phyloP scores from a whole-genome alignment of 2,888 invertebrate species.

The Leuctra nigra region DNA sequence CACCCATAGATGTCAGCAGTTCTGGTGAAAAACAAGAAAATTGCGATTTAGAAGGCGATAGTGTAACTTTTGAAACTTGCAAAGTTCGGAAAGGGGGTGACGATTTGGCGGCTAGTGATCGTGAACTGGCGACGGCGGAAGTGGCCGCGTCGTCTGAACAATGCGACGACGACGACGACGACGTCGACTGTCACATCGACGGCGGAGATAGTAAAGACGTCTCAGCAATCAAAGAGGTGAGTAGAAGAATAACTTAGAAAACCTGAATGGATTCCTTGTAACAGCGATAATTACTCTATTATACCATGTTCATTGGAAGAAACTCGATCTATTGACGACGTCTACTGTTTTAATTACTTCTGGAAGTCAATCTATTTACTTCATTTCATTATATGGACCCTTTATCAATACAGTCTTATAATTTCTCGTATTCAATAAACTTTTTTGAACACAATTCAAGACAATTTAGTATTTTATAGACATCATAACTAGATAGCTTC shows the following conservation, averaged over 20 bases:
- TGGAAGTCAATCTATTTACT: not conserved
- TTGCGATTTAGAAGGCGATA: not conserved
- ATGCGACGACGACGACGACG: too few species aligned
- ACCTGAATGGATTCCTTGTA: conserved; percentile 9
- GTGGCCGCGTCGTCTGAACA: not conserved
- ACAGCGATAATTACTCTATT: conserved; percentile 5
- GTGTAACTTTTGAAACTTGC: conserved; percentile 12
- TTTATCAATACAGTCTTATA: not conserved
- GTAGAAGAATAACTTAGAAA: conserved; percentile 3
- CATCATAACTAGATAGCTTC: conserved; percentile 1
- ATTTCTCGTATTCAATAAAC: not conserved
- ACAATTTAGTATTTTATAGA: not conserved
- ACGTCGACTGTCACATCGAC: too few species aligned
- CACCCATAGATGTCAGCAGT: not conserved
- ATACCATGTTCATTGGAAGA: not conserved
- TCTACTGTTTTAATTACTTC: conserved; percentile 11
- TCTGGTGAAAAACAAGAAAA: not conserved
- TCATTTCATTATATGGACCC: not conserved
- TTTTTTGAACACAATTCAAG: not conserved
- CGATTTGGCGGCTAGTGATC: not conserved
- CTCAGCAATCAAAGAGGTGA: conserved; percentile 10
- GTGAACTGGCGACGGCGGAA: not conserved
- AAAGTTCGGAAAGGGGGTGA: conserved; percentile 10
- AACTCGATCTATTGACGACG: conserved; percentile 6
- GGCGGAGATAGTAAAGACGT: not conserved